These are phyloP conservation scores for Paramisgurnus dabryanus DNA, from an alignment of 2,113 vertebrate genomes.

Conservation along the genomic window DNA sequence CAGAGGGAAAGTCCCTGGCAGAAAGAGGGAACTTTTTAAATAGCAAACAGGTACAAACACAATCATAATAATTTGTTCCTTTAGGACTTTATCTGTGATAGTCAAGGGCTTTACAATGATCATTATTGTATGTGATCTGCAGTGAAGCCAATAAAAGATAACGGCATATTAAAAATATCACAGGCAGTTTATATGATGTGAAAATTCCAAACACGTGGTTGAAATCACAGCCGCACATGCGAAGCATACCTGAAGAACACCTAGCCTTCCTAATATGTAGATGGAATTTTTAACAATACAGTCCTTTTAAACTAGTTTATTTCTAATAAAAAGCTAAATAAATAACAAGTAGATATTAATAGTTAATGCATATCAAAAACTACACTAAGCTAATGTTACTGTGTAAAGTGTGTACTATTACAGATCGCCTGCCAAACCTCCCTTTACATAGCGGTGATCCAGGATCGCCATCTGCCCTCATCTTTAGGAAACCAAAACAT, in stretches of 20 bases:
- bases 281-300: background rate
- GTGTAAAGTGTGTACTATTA: too few species aligned
- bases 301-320: too few species aligned
- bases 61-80: background rate
- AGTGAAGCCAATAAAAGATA: background rate
- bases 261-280: background rate
- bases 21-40: constrained; percentile 1
- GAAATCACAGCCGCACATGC: background rate
- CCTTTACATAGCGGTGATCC: too few species aligned
- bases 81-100: background rate
- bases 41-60: background rate
- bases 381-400: too few species aligned
- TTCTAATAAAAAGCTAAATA: too few species aligned
- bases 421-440: too few species aligned
- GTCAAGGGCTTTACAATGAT: background rate
- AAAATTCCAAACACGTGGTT: background rate
- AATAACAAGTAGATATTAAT: too few species aligned
- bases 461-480: too few species aligned
- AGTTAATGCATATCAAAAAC: too few species aligned
- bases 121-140: background rate
- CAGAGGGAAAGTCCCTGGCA: background rate
- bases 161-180: background rate
- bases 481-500: too few species aligned
- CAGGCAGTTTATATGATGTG: background rate
- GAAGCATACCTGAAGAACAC: background rate